Evolutionary conservation across 2,797 vertebrate species (phyloP).

Genomic region (Aulostomus chinensis): DNA sequence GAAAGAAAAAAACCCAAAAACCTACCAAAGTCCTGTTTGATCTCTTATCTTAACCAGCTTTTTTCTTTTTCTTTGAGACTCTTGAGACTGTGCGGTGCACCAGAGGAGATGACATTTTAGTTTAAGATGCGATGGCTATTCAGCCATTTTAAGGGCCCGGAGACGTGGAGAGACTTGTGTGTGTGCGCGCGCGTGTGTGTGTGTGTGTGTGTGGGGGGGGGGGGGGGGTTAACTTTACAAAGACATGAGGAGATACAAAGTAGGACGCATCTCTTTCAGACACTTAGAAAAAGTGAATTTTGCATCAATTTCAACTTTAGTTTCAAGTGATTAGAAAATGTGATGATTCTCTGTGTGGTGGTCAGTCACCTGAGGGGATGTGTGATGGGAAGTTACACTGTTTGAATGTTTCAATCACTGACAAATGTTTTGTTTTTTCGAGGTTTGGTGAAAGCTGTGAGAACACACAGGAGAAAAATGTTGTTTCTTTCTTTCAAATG

Average conservation of each 20-base stretch:
- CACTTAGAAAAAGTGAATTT: no score
- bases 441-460: no score
- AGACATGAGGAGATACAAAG: background rate
- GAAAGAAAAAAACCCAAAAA: conserved; percentile 1
- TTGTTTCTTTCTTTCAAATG: conserved; percentile 5
- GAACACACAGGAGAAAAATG: conserved; percentile 6
- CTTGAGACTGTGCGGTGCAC: conserved; percentile 23
- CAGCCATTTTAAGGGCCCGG: conserved; percentile 66
- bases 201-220: no score
- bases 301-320: no score
- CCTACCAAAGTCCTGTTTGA: conserved; percentile 10
- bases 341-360: no score
- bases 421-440: no score
- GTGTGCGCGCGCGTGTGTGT: no score
- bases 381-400: no score
- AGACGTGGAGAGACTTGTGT: conserved; percentile 45
- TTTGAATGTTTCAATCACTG: no score
- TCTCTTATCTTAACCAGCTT: background rate
- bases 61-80: conserved; percentile 10
- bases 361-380: no score
- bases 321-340: no score
- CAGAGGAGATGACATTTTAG: conserved; percentile 48
- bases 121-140: conserved; percentile 47
- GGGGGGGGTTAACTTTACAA: conserved; percentile 60
- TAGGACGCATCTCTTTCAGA: background rate